Base-by-base conservation (phyloP, 2,888 invertebrate species). In the Eristalis tenax region DNA sequence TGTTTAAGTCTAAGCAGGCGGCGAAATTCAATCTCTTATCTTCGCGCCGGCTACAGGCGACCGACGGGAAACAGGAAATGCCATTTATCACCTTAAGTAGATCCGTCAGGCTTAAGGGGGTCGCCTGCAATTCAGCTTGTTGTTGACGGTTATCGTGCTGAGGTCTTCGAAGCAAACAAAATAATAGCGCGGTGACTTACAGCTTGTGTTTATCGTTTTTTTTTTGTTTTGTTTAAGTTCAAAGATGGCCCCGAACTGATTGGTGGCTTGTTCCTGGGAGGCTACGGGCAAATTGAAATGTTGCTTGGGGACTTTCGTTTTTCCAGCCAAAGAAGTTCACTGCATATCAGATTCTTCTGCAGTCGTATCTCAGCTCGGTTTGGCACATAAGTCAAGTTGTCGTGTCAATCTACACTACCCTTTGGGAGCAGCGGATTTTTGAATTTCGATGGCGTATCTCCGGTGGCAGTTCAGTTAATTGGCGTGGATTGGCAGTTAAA, bases 21-120 rank as follows among this genome's bases (percentile, higher is more conserved):
- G 18, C 4, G 15, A 28, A 69, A 35, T 61, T 77, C 68, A 61
- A 56, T 10, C 38, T 22, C 69, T 78, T 78, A 32, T 32, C 32
- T 61, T 70, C 77, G 43, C 23, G 63, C 50, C 69, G 69, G 32
- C 61, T 77, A 13, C 69, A 69, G 77, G 32, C 61, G 69, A 13
- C 69, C 63, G 77, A 40, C 43, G 77, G 63, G 63, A 28, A 70
- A 64, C 63, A 70, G 69, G 63, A 78, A 70, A 18, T 56, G 63
- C 35, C 63, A 64, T 70, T 78, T 64, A 78, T 70, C 50, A 70
- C 63, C 69, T 70, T 38, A 23, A 70, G n/a, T 78, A 18, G 43
- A n/a, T n/a, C 43, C 43, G 77, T 64, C 63, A 56, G 35, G 22
- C 18, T 32, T 18, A 18, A 8, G 28, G 26, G 63, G 18, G 56